Evolutionary conservation across 2,888 invertebrate species (phyloP).

Genomic region (Apomyelois bistriatella): DNA sequence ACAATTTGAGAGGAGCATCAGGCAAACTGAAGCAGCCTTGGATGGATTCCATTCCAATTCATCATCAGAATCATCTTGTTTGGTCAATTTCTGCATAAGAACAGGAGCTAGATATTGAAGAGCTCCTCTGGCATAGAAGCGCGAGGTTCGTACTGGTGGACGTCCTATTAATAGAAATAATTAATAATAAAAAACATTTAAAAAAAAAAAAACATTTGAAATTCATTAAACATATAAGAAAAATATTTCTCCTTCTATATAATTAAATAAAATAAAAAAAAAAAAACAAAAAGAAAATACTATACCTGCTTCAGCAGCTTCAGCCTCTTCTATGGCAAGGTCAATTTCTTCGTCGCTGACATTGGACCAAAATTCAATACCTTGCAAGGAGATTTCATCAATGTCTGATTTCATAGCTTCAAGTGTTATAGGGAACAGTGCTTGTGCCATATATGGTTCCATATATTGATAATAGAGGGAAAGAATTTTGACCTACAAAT

Average conservation of each 20-base stretch:
- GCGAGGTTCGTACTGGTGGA: constrained; percentile 94
- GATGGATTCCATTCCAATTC: constrained; percentile 99
- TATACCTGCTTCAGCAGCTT: constrained; percentile 90
- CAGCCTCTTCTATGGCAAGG: constrained; percentile 94
- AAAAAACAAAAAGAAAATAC: not conserved
- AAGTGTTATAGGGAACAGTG: constrained; percentile 97
- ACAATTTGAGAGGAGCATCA: constrained; percentile 98
- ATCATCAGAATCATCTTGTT: constrained; percentile 98
- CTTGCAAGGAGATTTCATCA: constrained; percentile 97
- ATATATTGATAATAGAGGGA: constrained; percentile 99
- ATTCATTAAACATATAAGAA: not conserved
- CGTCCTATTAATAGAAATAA: constrained; percentile 78
- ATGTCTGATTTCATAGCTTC: constrained; percentile 99
- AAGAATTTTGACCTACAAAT: constrained; percentile 89
- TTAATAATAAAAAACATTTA: not conserved
- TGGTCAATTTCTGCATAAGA: constrained; percentile 94
- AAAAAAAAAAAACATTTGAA: constrained; percentile 7
- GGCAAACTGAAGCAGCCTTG: constrained; percentile 99
- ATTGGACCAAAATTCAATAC: constrained; percentile 99
- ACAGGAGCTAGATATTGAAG: constrained; percentile 96
- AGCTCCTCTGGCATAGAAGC: constrained; percentile 99
- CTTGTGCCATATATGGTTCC: constrained; percentile 99
- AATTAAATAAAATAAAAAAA: not conserved
- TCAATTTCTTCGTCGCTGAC: constrained; percentile 99
- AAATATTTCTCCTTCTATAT: not conserved